A percentile compares a stretch with the other conserved stretches of the same genome.
Evolutionary conservation across 2,113 vertebrate genomes (phyloP).

Genomic region (Campylorhamphus procurvoides): DNA sequence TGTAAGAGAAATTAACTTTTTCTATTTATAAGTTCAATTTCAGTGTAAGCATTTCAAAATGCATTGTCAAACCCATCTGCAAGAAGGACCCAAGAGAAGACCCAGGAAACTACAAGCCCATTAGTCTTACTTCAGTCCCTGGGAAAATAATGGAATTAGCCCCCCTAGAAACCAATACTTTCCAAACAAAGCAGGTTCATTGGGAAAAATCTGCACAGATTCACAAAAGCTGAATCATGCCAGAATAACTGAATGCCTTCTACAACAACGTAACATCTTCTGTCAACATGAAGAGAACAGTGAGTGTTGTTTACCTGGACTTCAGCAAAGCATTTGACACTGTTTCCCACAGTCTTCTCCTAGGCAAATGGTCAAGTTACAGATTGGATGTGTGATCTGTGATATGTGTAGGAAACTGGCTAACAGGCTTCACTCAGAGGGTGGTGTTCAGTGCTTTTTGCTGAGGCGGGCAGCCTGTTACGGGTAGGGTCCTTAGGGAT

Average conservation of each 20-base stretch:
- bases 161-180: neutral
- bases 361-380: neutral
- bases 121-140: neutral
- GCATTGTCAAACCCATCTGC: neutral
- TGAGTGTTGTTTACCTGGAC: neutral
- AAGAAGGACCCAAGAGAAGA: neutral
- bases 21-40: neutral
- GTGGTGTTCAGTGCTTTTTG: neutral
- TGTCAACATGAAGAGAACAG: fast-evolving
- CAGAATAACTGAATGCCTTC: neutral
- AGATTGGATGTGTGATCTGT: neutral
- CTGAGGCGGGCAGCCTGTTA: neutral
- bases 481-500: neutral
- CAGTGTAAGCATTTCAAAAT: neutral
- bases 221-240: neutral
- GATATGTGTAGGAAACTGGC: neutral
- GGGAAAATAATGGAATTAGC: neutral
- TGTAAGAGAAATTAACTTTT: neutral
- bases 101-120: neutral
- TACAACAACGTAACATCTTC: neutral
- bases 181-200: neutral
- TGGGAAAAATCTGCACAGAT: neutral
- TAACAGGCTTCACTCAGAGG: neutral
- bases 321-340: neutral
- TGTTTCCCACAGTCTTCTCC: neutral